Evolutionary conservation across 1,140 invertebrate genomes (phyloP).

Genomic region (Notospermus geniculatus): DNA sequence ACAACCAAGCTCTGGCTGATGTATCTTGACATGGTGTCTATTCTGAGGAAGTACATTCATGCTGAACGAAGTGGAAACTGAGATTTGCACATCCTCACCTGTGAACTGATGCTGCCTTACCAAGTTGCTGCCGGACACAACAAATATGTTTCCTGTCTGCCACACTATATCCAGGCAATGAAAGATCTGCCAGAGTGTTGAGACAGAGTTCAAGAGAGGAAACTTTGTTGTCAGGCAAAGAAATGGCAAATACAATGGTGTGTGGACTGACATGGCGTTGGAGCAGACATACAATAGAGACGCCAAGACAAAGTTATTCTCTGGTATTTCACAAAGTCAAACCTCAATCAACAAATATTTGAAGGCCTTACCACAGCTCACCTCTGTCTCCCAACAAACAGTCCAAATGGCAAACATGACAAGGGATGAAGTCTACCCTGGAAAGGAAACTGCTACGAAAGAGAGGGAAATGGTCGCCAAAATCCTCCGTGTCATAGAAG

Average conservation of each 20-base stretch:
- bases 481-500: too few relatives aligned
- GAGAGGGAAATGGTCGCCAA: too few relatives aligned
- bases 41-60: constrained; percentile 2
- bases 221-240: neutral
- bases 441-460: too few relatives aligned
- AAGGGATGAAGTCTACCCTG: too few relatives aligned
- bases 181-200: neutral
- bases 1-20: neutral
- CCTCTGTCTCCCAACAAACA: too few relatives aligned
- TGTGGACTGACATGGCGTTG: constrained; percentile 11
- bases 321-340: too few relatives aligned
- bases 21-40: constrained; percentile 1
- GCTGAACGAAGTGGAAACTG: constrained; percentile 3
- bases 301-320: constrained; percentile 1
- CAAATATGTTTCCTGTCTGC: constrained; percentile 5
- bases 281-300: constrained; percentile 12
- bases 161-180: constrained; percentile 13
- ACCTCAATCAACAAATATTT: too few relatives aligned
- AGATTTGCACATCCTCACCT: neutral
- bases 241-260: neutral
- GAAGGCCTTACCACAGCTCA: too few relatives aligned
- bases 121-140: constrained; percentile 4
- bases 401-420: too few relatives aligned
- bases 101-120: neutral
- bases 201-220: neutral